Percentiles rank a stretch among this genome's conserved stretches.
Evolutionary conservation across 2,113 vertebrate species (phyloP).

Genomic region (Ophiodon elongatus): DNA sequence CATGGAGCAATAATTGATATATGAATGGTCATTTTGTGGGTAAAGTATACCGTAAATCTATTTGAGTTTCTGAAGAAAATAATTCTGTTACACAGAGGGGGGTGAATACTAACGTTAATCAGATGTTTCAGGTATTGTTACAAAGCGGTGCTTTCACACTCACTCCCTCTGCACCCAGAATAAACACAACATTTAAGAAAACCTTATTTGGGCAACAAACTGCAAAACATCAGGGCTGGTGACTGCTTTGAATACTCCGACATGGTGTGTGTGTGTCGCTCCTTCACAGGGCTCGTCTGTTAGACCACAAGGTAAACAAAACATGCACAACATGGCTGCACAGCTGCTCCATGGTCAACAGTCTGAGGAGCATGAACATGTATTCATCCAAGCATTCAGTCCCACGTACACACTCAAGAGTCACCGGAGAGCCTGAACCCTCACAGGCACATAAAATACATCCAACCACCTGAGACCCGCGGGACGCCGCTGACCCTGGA

Average conservation of each 20-base stretch:
- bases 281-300: slow-evolving; percentile 32
- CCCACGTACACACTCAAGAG: background rate
- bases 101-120: background rate
- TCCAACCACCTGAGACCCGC: background rate
- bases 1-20: background rate
- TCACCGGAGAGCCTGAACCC: background rate
- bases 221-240: slow-evolving; percentile 1
- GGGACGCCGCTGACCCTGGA: background rate
- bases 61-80: background rate
- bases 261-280: slow-evolving; percentile 35
- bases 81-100: background rate
- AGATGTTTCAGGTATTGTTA: background rate
- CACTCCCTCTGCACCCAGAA: background rate
- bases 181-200: slow-evolving; percentile 18
- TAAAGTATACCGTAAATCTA: background rate
- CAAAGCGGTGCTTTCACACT: background rate
- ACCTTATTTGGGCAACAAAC: slow-evolving; percentile 40
- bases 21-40: background rate
- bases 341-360: slow-evolving; percentile 34
- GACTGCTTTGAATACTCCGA: slow-evolving; percentile 18
- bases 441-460: background rate
- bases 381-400: background rate
- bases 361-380: slow-evolving; percentile 24
- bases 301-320: slow-evolving; percentile 38
- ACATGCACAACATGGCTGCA: slow-evolving; percentile 33